Evolutionary conservation across 2,888 invertebrate species (phyloP).

Genomic region (Drosophila fungiperda): DNA sequence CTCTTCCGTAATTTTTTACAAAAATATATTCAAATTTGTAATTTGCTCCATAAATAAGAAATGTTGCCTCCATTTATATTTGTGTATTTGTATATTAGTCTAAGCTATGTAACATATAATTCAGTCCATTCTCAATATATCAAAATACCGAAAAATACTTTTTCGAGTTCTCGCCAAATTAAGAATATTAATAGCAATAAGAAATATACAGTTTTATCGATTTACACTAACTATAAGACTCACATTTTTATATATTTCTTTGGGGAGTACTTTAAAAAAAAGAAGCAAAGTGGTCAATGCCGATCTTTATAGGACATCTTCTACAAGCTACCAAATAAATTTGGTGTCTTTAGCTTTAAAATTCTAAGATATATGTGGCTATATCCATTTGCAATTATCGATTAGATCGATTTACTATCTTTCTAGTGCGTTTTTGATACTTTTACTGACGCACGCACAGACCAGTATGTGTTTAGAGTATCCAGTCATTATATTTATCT

Average conservation of each 20-base stretch:
- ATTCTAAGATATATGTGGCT: background rate
- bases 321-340: background rate
- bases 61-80: conserved; percentile 5
- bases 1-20: conserved; percentile 34
- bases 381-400: background rate
- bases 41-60: background rate
- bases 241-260: too few relatives aligned
- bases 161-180: background rate
- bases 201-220: too few relatives aligned
- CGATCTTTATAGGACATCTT: background rate
- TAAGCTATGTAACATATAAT: background rate
- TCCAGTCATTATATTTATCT: background rate
- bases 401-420: background rate
- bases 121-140: background rate
- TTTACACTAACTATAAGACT: too few relatives aligned
- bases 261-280: too few relatives aligned
- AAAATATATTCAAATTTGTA: conserved; percentile 11
- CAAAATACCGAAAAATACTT: background rate
- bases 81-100: background rate
- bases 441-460: background rate
- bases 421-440: background rate
- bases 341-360: background rate
- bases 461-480: background rate
- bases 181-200: background rate
- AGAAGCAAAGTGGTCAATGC: too few relatives aligned